Conservation (phyloP, 2,113 vertebrate species). For the Bos javanicus region DNA sequence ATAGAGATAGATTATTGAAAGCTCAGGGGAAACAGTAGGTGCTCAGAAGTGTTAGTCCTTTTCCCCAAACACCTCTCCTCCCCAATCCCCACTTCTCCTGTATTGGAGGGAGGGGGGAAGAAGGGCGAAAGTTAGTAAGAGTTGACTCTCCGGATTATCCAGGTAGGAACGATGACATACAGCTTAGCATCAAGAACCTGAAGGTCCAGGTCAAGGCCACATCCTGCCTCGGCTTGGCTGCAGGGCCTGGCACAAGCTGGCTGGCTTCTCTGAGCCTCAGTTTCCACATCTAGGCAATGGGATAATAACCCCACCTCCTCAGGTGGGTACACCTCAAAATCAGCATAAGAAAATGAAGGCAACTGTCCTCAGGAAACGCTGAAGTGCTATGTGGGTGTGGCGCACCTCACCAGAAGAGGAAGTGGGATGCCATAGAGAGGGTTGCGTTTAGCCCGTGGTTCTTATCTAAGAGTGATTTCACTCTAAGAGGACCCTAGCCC, state of each 20-base stretch:
- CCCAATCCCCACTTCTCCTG: neutral
- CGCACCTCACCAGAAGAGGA: accelerated
- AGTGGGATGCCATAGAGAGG: neutral
- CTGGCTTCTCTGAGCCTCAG: neutral
- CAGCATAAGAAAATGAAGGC: neutral
- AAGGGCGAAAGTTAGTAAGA: neutral
- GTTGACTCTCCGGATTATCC: neutral
- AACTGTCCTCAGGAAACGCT: neutral
- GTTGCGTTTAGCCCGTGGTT: neutral
- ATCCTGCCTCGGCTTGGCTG: neutral
- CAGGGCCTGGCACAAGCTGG: neutral
- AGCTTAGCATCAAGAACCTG: neutral
- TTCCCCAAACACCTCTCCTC: neutral
- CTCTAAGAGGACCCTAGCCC: neutral
- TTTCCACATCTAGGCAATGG: neutral
- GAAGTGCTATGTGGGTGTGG: neutral
- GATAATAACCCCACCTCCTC: neutral
- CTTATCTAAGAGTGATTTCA: neutral
- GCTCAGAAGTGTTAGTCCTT: neutral
- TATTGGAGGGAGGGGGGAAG: neutral
- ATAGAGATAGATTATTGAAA: neutral
- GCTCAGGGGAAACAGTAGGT: neutral
- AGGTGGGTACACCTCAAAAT: neutral
- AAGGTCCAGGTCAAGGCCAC: neutral
- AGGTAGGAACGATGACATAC: no score